Conservation (phyloP, 2,797 vertebrate genomes). For the Otus scops region DNA sequence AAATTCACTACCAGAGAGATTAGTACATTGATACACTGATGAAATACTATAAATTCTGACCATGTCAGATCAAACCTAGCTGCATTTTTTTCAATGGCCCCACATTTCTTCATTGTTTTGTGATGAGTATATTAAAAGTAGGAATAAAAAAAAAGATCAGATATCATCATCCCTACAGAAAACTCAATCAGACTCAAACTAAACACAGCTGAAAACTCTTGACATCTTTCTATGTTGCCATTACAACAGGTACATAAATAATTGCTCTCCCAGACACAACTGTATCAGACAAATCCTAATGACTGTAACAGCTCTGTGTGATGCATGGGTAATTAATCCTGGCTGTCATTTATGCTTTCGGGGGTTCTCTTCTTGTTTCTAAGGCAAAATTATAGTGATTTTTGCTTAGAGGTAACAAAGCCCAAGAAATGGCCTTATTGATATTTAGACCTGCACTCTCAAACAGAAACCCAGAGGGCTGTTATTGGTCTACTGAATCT, state of each 20-base stretch:
- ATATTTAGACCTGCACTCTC: background rate
- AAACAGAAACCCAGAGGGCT: background rate
- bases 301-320: background rate
- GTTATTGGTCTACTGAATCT: background rate
- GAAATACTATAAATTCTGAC: background rate
- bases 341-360: background rate
- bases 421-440: background rate
- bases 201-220: background rate
- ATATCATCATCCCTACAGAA: background rate
- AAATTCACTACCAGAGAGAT: background rate
- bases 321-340: background rate
- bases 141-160: background rate
- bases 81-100: background rate
- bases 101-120: background rate
- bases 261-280: background rate
- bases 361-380: background rate
- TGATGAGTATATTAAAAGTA: background rate
- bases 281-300: background rate
- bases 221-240: background rate
- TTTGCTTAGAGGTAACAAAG: background rate
- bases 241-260: background rate
- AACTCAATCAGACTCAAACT: background rate
- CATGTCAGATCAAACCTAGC: background rate
- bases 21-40: background rate
- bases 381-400: background rate